Conservation (phyloP, 2,113 vertebrate species). For the Tauraco erythrolophus region DNA sequence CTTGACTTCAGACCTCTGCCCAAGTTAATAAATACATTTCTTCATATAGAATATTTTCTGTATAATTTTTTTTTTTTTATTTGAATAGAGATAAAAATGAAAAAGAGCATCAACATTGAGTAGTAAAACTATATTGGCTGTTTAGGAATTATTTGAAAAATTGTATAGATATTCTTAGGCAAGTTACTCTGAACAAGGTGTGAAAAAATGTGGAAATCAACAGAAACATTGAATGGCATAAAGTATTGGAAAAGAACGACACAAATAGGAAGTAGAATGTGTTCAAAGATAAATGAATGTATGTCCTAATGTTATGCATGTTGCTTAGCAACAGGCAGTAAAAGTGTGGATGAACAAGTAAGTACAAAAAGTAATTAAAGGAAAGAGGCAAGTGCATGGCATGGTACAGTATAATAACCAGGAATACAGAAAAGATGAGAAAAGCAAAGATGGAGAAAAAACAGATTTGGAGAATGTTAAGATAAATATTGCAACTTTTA, state of each 20-base stretch:
- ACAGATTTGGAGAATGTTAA: constrained; percentile 10
- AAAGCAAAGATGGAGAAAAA: constrained; percentile 20
- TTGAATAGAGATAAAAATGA: background rate
- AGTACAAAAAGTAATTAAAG: constrained; percentile 71
- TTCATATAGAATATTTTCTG: background rate
- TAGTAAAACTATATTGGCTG: background rate
- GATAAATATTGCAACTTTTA: constrained; percentile 19
- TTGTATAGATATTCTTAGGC: background rate
- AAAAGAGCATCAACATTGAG: background rate
- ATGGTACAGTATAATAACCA: constrained; percentile 42
- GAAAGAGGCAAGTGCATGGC: constrained; percentile 33
- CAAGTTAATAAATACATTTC: background rate
- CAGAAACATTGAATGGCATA: background rate
- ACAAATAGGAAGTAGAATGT: background rate
- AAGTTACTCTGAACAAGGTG: background rate
- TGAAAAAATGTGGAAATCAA: background rate
- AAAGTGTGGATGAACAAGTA: constrained; percentile 64
- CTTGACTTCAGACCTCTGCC: background rate
- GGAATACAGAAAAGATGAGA: constrained; percentile 22
- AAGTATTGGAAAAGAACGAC: constrained; percentile 23
- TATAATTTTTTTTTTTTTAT: background rate
- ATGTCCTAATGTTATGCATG: constrained; percentile 59
- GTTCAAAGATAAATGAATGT: constrained; percentile 54
- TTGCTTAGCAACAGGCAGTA: constrained; percentile 74
- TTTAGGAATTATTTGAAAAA: background rate